These are phyloP conservation scores for Dreissena polymorpha DNA, from an alignment of 1,140 invertebrate genomes.

Conservation along the genomic window DNA sequence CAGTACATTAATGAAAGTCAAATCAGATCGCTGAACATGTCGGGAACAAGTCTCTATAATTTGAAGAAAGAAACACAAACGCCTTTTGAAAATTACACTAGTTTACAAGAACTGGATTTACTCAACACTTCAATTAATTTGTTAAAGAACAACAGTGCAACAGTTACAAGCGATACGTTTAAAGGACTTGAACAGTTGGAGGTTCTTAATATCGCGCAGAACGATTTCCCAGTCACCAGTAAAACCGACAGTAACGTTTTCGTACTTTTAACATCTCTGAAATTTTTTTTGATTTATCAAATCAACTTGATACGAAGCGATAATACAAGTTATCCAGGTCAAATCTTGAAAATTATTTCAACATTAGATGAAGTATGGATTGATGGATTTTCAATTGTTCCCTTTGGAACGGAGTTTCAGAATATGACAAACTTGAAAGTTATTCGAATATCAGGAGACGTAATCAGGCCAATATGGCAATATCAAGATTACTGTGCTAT, in stretches of 20 bases:
- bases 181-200: slow-evolving; percentile 25
- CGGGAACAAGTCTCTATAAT: neutral
- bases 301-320: neutral
- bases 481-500: slow-evolving; percentile 3
- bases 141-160: neutral
- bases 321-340: slow-evolving; percentile 5
- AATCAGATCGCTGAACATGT: slow-evolving; percentile 8
- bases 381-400: slow-evolving; percentile 12
- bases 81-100: neutral
- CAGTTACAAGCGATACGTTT: neutral
- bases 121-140: neutral
- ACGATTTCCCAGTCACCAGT: slow-evolving; percentile 18
- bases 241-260: neutral
- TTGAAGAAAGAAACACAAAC: neutral
- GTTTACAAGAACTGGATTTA: slow-evolving; percentile 1
- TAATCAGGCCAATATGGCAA: neutral
- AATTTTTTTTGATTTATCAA: slow-evolving; percentile 28
- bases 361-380: slow-evolving; percentile 29
- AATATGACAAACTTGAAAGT: slow-evolving; percentile 20
- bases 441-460: slow-evolving; percentile 29
- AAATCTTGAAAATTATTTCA: neutral
- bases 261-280: neutral
- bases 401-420: slow-evolving; percentile 13
- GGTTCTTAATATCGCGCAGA: slow-evolving; percentile 25
- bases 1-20: too few relatives aligned